Percentiles rank a stretch among this genome's conserved stretches.
Evolutionary conservation across 2,113 vertebrate genomes (phyloP).

Genomic region (Carassius carassius): DNA sequence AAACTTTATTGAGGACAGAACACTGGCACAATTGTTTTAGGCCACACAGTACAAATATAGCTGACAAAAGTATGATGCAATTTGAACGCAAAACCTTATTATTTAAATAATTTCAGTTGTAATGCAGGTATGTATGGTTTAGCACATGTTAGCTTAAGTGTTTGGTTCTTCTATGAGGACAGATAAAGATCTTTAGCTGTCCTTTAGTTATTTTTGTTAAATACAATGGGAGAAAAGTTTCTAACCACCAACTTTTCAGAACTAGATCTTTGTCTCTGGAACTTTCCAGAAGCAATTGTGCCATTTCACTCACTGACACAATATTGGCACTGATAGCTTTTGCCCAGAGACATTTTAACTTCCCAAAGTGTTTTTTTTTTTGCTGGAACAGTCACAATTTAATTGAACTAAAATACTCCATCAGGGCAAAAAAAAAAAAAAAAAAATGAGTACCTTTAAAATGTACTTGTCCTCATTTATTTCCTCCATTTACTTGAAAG

Average conservation of each 20-base stretch:
- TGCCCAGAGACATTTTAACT: conserved; percentile 56
- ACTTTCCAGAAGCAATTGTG: conserved; percentile 50
- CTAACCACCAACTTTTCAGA: conserved; percentile 25
- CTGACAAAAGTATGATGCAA: conserved; percentile 32
- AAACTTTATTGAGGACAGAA: conserved; percentile 56
- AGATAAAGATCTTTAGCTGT: conserved; percentile 19
- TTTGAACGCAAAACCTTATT: conserved; percentile 8
- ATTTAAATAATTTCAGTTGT: neutral
- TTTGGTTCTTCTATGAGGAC: conserved; percentile 27
- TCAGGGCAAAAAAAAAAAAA: conserved; percentile 46
- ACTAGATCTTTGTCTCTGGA: conserved; percentile 51
- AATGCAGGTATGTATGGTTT: conserved; percentile 22
- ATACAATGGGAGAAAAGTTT: conserved; percentile 27
- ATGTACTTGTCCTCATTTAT: conserved; percentile 51
- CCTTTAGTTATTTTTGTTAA: conserved; percentile 32
- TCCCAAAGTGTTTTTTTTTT: conserved; percentile 47
- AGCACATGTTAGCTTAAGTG: conserved; percentile 11
- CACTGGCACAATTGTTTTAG: conserved; percentile 47
- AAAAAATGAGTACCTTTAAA: conserved; percentile 41
- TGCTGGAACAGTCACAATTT: conserved; percentile 36
- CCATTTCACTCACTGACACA: conserved; percentile 42
- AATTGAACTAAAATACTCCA: conserved; percentile 49
- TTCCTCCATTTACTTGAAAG: conserved; percentile 22
- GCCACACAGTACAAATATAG: conserved; percentile 21
- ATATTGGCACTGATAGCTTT: conserved; percentile 43